Conservation (phyloP, 2,113 vertebrate species). For the Platanista minor region DNA sequence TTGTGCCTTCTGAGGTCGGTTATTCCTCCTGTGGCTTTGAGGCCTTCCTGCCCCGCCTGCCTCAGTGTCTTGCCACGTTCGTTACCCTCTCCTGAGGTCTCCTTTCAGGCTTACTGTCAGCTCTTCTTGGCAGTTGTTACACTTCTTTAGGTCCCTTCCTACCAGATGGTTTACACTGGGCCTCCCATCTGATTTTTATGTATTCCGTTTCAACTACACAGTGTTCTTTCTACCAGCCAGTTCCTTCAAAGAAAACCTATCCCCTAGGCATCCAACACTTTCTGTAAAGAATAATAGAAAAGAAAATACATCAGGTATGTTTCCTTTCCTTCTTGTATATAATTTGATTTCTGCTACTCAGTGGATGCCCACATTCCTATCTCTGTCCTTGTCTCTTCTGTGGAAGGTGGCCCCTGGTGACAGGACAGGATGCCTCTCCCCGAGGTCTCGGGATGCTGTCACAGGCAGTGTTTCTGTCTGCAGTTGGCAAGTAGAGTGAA, state of each 20-base stretch:
- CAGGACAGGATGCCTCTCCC: fast-evolving
- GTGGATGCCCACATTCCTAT: fast-evolving
- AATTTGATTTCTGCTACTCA: background rate
- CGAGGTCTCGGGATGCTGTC: background rate
- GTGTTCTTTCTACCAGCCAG: background rate
- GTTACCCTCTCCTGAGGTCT: fast-evolving
- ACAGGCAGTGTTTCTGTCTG: fast-evolving
- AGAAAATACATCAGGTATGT: background rate
- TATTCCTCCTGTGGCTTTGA: too few relatives aligned
- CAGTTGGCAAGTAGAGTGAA: fast-evolving
- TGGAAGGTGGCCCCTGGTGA: fast-evolving
- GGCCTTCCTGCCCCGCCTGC: fast-evolving
- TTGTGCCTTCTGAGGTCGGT: background rate
- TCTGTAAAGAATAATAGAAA: background rate
- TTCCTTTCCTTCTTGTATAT: background rate
- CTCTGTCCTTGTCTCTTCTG: too few relatives aligned
- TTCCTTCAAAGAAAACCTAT: background rate
- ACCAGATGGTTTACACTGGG: background rate
- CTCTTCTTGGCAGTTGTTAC: too few relatives aligned
- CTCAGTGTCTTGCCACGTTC: fast-evolving
- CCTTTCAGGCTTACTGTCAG: fast-evolving
- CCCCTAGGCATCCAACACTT: fast-evolving
- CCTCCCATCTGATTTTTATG: background rate
- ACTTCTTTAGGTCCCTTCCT: background rate
- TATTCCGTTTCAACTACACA: background rate